Evolutionary conservation across 1,140 invertebrate genomes (phyloP), one percentile per base, ranked within the genome.

Genomic region (Hylaeus volcanicus): DNA sequence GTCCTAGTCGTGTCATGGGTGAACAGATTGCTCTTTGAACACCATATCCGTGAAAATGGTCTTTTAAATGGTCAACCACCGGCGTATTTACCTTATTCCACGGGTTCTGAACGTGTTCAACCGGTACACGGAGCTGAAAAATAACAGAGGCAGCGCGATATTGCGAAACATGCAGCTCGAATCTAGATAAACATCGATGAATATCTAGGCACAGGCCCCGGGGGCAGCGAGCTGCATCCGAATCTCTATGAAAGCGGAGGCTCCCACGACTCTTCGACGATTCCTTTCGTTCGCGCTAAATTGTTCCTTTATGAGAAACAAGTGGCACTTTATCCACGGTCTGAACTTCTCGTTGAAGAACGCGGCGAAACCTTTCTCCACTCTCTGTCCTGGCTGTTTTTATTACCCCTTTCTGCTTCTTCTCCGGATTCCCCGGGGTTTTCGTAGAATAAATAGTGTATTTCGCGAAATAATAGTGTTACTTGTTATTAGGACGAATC

Each of bases 281-380:
- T 66, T 83, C 60, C 41, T 60, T 71, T 68, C n/a, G 64, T 71
- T 41, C 65, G 39, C 51, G 55, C 15, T 45, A 51, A 68, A 83
- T 85, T 70, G 83, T 71, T 79, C 73, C 53, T 76, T 82, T 82
- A 84, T 71, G 82, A 82, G 83, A 84, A 82, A 82, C 83, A 70
- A 69, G 66, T 74, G 58, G 66, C 51, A 51, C 51, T 51, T 51
- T 51, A 51, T 51, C 51, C 51, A 9, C 11, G 51, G 51, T 51
- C 51, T 51, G 51, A 51, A 51, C 51, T 8, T 51, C 51, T 51
- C 51, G 51, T 51, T 9, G 51, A 9, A 51, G 51, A 51, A 51
- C 51, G 5, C 8, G 11, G 51, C 2, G 9, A 9, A 51, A 51
- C 6, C 51, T 51, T 51, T 51, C 51, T 51, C 51, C 11, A 0